Conservation (phyloP, 92 coral and sea anemone genomes). For the Siderastrea radians region DNA sequence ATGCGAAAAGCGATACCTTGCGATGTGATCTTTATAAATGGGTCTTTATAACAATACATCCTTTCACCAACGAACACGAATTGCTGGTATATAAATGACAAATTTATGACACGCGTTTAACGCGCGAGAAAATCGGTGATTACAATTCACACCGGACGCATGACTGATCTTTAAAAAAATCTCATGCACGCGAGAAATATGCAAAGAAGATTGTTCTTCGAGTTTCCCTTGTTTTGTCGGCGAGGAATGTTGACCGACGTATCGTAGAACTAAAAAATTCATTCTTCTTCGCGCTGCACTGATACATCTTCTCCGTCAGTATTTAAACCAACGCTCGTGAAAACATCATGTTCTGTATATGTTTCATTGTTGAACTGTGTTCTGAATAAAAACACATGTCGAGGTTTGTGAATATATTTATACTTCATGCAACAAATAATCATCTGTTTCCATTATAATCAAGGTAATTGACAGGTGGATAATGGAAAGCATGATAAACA, state of each 20-base stretch:
- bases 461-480: not conserved
- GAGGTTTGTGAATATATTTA: not conserved
- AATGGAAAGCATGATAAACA: not conserved
- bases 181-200: conserved; percentile 9
- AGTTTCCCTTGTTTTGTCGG: not conserved
- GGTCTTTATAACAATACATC: not conserved
- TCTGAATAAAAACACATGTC: not conserved
- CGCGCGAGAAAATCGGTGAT: not conserved
- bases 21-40: not conserved
- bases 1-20: conserved; percentile 39
- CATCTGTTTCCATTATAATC: not conserved
- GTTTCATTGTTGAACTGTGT: not conserved
- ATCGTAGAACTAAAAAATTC: not conserved
- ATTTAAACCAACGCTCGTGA: not conserved
- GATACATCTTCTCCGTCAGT: not conserved
- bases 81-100: not conserved
- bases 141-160: not conserved
- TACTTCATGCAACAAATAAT: not conserved
- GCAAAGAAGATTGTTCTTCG: not conserved
- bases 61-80: not conserved
- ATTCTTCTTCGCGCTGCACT: not conserved
- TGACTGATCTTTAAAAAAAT: not conserved
- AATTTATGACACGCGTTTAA: not conserved
- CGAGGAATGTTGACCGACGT: not conserved
- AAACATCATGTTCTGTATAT: not conserved